Percentiles rank a stretch among this genome's conserved stretches.
phyloP scores from a whole-genome alignment of 2,888 invertebrate species.

The Xestia c-nigrum region DNA sequence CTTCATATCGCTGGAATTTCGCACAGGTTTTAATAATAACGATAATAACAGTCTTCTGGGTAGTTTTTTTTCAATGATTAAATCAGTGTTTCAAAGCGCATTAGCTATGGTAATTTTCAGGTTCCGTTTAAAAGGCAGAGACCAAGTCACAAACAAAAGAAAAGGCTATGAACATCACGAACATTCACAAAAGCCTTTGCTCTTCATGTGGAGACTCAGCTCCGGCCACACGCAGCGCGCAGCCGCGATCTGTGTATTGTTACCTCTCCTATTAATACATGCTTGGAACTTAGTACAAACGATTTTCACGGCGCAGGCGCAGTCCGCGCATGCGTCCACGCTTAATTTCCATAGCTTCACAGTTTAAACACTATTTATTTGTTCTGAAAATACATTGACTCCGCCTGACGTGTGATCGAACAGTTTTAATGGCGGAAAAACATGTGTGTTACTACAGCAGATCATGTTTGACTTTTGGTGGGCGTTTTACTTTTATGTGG shows the following conservation, averaged over 20 bases:
- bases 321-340: constrained; percentile 63
- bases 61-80: constrained; percentile 9
- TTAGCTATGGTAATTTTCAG: constrained; percentile 12
- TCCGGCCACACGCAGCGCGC: constrained; percentile 75
- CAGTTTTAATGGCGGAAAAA: constrained; percentile 82
- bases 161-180: constrained; percentile 37
- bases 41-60: neutral
- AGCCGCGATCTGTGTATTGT: constrained; percentile 68
- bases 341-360: constrained; percentile 73
- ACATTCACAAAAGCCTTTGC: constrained; percentile 48
- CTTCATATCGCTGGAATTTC: constrained; percentile 12
- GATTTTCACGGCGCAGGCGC: constrained; percentile 81
- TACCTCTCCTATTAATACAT: constrained; percentile 78
- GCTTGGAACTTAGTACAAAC: constrained; percentile 77
- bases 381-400: constrained; percentile 86
- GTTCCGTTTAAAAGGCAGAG: constrained; percentile 1
- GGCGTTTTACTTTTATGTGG: constrained; percentile 70
- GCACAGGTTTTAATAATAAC: neutral
- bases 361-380: constrained; percentile 76
- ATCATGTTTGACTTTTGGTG: constrained; percentile 66
- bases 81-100: neutral
- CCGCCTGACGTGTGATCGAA: constrained; percentile 82
- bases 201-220: constrained; percentile 63
- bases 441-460: constrained; percentile 73
- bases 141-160: constrained; percentile 34